Evolutionary conservation across 2,888 invertebrate genomes (phyloP).

Genomic region (Bombyx huttoni): DNA sequence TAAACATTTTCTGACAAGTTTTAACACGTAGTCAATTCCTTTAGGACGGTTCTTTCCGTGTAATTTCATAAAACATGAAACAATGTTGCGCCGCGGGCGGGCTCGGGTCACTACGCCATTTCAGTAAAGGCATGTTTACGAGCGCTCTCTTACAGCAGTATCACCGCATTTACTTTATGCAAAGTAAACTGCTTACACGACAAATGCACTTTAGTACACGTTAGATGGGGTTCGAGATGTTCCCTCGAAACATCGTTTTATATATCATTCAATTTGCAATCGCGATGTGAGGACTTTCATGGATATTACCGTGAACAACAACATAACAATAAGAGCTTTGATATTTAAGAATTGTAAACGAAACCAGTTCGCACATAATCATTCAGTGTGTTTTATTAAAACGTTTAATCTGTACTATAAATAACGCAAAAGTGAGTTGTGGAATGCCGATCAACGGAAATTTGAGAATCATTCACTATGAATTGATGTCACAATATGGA

Average conservation of each 20-base stretch:
- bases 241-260: neutral
- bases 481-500: no score
- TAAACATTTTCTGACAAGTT: no score
- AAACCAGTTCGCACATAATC: no score
- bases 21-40: slow-evolving; percentile 11
- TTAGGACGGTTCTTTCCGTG: slow-evolving; percentile 31
- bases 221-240: slow-evolving; percentile 4
- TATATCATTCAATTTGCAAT: neutral
- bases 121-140: slow-evolving; percentile 48
- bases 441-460: no score
- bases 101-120: slow-evolving; percentile 33
- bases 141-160: slow-evolving; percentile 21
- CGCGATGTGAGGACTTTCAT: neutral
- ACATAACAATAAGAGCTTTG: no score
- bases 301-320: neutral
- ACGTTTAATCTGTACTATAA: no score
- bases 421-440: no score
- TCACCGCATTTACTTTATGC: slow-evolving; percentile 22
- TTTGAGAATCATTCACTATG: no score
- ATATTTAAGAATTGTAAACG: no score
- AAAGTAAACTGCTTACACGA: slow-evolving; percentile 12
- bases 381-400: no score
- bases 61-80: slow-evolving; percentile 47
- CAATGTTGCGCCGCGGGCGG: slow-evolving; percentile 31
- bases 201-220: slow-evolving; percentile 6